Base-by-base conservation (phyloP, 2,888 invertebrate species). In the Atrina japonica region DNA sequence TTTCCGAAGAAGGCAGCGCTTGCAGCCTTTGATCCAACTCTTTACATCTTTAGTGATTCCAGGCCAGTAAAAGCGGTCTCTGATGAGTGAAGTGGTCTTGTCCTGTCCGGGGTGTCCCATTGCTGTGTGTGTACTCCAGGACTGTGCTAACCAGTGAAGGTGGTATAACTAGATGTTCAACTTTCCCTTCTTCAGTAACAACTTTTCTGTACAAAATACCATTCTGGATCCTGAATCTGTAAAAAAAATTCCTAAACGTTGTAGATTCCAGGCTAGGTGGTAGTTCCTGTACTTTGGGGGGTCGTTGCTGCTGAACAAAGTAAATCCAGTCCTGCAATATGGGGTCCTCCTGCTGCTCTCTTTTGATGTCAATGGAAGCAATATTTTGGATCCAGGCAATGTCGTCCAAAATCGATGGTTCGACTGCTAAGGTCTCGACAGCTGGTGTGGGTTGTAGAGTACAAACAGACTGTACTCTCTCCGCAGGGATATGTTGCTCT, bases 51-150 rank as follows among this genome's bases (percentile, higher is more conserved):
- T n/a, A n/a, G n/a, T n/a, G n/a, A n/a, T 41, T 41, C 41, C 41
- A 41, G 41, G 41, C 41, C 41, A 41, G 41, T 41, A 41, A 16
- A 41, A 41, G 16, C 41, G 41, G 41, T 41, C 41, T 41, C 41
- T 41, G 11, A 41, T 41, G 11, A 41, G 41, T 16, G 41, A 41
- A 14, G 41, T 41, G n/a, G n/a, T n/a, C n/a, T n/a, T n/a, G n/a
- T n/a, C n/a, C n/a, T n/a, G n/a, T n/a, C n/a, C n/a, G n/a, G n/a
- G n/a, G n/a, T n/a, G n/a, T n/a, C n/a, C n/a, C n/a, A n/a, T n/a
- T n/a, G n/a, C n/a, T 41, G 41, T 41, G 41, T 41, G 16, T 41
- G 16, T 14, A 41, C 41, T 41, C 14, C 16, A 41, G 41, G 16
- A 41, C 41, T 11, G 41, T 41, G 11, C 16, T 41, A 14, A 41